Base-by-base conservation (phyloP, 2,888 invertebrate genomes). In the Drosophila percnosoma region DNA sequence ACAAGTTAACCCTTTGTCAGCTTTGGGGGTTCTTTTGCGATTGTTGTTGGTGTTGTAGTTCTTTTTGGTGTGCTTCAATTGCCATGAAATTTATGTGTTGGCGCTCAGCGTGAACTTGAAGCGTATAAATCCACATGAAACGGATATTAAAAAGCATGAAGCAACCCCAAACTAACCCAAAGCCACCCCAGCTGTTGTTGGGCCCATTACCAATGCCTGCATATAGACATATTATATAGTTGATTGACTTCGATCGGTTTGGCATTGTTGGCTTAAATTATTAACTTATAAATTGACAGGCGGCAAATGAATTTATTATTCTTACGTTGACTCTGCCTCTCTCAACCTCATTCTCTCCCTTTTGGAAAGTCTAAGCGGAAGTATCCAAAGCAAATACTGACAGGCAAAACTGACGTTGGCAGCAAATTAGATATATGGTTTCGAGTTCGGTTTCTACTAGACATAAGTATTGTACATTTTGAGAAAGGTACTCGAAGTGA, bases 81-180 rank as follows among this genome's bases (percentile, higher is more conserved):
- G 86, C 75, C 76, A 83, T 75, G 88, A 88, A 89, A 87, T 87
- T 87, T 89, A 87, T 87, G 90, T 78, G 89, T 73, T 81, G 76
- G 73, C 69, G 79, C 90, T 77, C 85, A 86, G 88, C 90, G 76
- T 76, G 88, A 89, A 85, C 78, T 86, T 86, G 83, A 86, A 85
- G 72, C 86, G 76, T 79, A 86, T 86, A 89, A 86, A 89, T 88
- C 86, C 83, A 78, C 81, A 88, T 88, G 83, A 81, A 87, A 74
- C 86, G 90, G 90, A 87, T 87, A 87, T 87, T 87, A 87, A 87
- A 87, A 88, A 81, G 85, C 80, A 79, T 75, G 80, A 70, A 68
- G 80, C 78, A 84, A 75, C 67, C 60, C 66, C 62, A 64, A 68
- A 52, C 55, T 36, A 58, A 42, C 62, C 33, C 36, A 38, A 29